Base-by-base conservation (phyloP, 2,113 vertebrate species). In the Andinoacara biseriatus region DNA sequence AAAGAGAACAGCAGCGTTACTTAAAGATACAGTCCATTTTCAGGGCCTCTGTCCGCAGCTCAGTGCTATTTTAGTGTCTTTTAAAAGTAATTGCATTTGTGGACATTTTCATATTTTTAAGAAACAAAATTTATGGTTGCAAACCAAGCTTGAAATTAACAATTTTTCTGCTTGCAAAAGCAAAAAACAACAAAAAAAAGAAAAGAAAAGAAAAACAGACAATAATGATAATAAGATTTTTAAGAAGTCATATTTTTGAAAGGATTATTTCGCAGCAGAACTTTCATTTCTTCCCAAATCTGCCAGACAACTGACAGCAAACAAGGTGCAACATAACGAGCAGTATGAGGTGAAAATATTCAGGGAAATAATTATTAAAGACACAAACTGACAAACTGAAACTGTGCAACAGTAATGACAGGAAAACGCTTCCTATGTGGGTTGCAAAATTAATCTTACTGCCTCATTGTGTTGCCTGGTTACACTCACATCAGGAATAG, bases 111-210 rank as follows among this genome's bases (percentile, higher is more conserved):
- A 63, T 24, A 72, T 80, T 84, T 87, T 75, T 54, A 89, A 79
- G 61, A 38, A 58, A 74, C 2, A 76, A 35, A 78, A 82, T 78
- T 54, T 26, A 79, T 33, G 58, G 74, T 18, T 59, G 31, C 35
- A 82, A 90, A 86, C 67, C 86, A 79, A 81, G 84, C 83, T 86
- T 90, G 72, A 89, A 90, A 89, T 87, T 2, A 75, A 60, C 80
- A 18, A 56, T 77, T 76, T 49, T 59, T 72, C 83, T 74, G 56
- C 22, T 17, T 3, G 2, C 54, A 54, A 67, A 85, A 74, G 3
- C 11, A 85, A 87, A 76, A 61, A 62, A n/a, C n/a, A n/a, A n/a
- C n/a, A n/a, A n/a, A n/a, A n/a, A n/a, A n/a, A n/a, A n/a, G n/a
- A n/a, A n/a, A n/a, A 81, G 26, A 67, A 67, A 86, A 87, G 52